Percentiles rank a stretch among this genome's conserved stretches.
These are phyloP conservation scores for Cyanoramphus novaezelandiae DNA, from an alignment of 2,113 vertebrate species.

Conservation along the genomic window DNA sequence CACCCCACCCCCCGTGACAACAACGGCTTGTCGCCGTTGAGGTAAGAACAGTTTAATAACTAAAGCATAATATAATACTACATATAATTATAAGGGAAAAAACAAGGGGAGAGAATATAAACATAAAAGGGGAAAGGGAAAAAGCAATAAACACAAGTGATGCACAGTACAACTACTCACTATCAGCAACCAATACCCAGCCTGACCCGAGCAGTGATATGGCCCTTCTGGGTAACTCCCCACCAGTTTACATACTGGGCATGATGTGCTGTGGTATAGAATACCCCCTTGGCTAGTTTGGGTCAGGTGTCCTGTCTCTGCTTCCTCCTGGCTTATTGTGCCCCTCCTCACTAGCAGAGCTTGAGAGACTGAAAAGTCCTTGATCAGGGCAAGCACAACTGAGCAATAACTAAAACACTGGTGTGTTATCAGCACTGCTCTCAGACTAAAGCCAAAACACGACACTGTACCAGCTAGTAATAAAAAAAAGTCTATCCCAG, in stretches of 20 bases:
- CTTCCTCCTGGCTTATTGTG: not conserved
- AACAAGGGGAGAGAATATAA: not conserved
- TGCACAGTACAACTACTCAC: not conserved
- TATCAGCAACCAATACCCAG: not conserved
- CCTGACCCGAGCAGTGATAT: not conserved
- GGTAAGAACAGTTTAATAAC: not conserved
- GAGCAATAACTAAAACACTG: not conserved
- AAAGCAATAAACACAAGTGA: not conserved
- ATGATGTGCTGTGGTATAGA: not conserved
- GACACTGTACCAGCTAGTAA: not conserved
- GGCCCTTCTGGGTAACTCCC: not conserved
- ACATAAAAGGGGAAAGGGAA: not conserved
- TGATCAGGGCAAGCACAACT: not conserved
- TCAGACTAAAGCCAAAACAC: not conserved
- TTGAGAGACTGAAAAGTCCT: not conserved
- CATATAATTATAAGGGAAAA: not conserved
- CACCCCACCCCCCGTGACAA: not conserved
- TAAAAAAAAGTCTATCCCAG: not conserved
- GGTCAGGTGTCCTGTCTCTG: not conserved
- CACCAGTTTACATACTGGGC: not conserved
- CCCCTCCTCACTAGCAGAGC: not conserved
- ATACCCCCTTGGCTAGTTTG: not conserved
- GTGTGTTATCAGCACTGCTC: not conserved
- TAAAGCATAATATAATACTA: not conserved
- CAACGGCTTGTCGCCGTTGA: not conserved